Base-by-base conservation (phyloP, 2,888 invertebrate species). In the Gasteruption jaculator region DNA sequence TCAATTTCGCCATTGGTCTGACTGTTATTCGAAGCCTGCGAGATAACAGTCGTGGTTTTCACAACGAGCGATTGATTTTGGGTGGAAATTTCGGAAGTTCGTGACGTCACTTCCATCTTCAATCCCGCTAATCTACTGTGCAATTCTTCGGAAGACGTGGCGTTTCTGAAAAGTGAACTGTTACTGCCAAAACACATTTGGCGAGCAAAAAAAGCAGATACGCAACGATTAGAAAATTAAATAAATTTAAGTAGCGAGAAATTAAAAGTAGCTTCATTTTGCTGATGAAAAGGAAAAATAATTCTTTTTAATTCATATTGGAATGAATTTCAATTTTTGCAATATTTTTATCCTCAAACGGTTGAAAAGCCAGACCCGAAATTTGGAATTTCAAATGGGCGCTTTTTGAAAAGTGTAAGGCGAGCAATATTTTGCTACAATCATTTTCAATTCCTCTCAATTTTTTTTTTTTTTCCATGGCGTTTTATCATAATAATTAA, bases 121-220 rank as follows among this genome's bases (percentile, higher is more conserved):
- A 71, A 54, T 16, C 68, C 69, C 22, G 70, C 68, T 35, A 71
- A 53, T 41, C 70, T 58, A 45, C 55, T 67, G 41, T 71, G 65
- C 24, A 71, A 60, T 32, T 71, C 70, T 50, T 71, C 70, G 25
- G 69, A 68, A 30, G 69, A 70, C 25, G 67, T 61, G 5, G 68
- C 64, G 32, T 65, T 71, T 61, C 65, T 68, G 57, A 71, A 71
- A 54, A 70, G 61, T 35, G 70, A 70, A 62, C 68, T 71, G 60
- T 71, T 71, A 63, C 70, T 71, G 61, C 52, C 58, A 57, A 48
- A 41, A 10, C n/a, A 14, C 37, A 38, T 30, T 49, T 55, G 58
- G 58, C 52, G 29, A 56, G 55, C 56, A 57, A 45, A 45, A n/a
- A n/a, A n/a, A n/a, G n/a, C n/a, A n/a, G n/a, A n/a, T n/a, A n/a